Evolutionary conservation across 2,888 invertebrate genomes (phyloP).

Genomic region (Thymelicus sylvestris): DNA sequence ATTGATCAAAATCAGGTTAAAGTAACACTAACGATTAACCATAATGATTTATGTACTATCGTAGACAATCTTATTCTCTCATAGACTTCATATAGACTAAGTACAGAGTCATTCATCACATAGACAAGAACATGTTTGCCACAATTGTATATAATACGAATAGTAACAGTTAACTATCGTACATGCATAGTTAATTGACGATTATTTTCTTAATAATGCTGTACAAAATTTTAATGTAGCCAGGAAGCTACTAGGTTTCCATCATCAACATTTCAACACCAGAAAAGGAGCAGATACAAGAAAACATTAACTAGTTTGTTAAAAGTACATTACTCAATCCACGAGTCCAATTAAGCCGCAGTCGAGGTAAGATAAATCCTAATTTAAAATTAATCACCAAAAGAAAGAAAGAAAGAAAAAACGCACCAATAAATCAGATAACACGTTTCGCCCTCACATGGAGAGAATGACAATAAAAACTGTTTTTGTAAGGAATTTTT

Average conservation of each 20-base stretch:
- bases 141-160: too few species aligned
- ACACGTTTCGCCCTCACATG: conserved; percentile 56
- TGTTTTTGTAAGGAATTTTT: conserved; percentile 47
- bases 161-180: too few species aligned
- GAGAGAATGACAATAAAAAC: conserved; percentile 52
- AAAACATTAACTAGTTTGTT: conserved; percentile 54
- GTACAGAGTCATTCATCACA: too few species aligned
- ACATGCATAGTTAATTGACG: too few species aligned
- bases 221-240: too few species aligned
- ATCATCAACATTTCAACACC: conserved; percentile 15
- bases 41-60: too few species aligned
- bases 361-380: conserved; percentile 62
- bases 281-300: conserved; percentile 21
- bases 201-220: too few species aligned
- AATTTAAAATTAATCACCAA: conserved; percentile 74
- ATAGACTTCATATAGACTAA: too few species aligned
- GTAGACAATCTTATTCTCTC: too few species aligned
- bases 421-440: conserved; percentile 67
- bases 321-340: conserved; percentile 69
- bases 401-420: conserved; percentile 47
- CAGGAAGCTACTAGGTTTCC: background rate
- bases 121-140: too few species aligned
- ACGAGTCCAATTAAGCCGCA: conserved; percentile 55
- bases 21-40: too few species aligned
- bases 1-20: too few species aligned